These are phyloP conservation scores for Serripes groenlandicus DNA, from an alignment of 2,888 invertebrate species.

Conservation along the genomic window DNA sequence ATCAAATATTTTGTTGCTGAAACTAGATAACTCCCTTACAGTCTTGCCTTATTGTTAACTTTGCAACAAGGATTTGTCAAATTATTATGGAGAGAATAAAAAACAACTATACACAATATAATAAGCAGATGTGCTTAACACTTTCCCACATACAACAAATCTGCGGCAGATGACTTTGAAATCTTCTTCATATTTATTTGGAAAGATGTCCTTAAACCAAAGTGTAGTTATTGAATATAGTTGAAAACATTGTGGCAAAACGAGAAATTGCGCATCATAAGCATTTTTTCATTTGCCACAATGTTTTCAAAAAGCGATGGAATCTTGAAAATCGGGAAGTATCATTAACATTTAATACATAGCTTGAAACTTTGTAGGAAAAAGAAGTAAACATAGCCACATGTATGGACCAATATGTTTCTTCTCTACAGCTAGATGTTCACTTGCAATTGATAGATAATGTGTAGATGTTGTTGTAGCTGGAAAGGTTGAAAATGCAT, in stretches of 20 bases:
- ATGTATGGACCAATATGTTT: background rate
- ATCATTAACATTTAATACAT: background rate
- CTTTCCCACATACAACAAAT: no score
- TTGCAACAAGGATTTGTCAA: background rate
- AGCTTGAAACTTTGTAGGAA: no score
- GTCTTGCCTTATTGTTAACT: background rate
- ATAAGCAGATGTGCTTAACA: background rate
- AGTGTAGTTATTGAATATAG: background rate
- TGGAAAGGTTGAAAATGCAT: background rate
- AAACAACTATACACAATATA: background rate
- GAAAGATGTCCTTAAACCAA: background rate
- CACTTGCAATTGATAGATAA: background rate
- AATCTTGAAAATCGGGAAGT: background rate
- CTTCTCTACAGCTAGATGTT: background rate
- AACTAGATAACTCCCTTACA: background rate
- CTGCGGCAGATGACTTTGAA: no score
- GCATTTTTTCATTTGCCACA: conserved; percentile 2
- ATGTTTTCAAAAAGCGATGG: background rate
- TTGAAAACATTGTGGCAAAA: background rate
- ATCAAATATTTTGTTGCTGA: background rate
- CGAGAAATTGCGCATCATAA: background rate
- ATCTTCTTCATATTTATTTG: background rate
- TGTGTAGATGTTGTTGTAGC: background rate
- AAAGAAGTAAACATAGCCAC: no score
- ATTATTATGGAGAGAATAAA: background rate